Conservation (phyloP, 1,140 invertebrate genomes). For the Heliothis virescens region DNA sequence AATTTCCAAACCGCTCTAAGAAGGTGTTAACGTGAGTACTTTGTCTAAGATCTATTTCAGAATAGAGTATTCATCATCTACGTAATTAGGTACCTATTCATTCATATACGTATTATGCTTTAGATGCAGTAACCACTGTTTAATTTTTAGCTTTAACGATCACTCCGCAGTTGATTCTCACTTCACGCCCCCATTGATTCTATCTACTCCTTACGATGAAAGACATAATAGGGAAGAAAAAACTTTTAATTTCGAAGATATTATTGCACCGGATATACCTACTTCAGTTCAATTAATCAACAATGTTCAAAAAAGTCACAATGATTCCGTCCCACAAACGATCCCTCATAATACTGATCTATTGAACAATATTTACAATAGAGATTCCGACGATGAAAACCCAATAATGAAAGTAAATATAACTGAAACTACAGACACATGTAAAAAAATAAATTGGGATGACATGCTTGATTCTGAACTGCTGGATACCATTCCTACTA, state of each 20-base stretch:
- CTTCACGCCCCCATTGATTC: neutral
- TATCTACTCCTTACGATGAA: neutral
- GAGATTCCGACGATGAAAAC: neutral
- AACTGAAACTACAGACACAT: neutral
- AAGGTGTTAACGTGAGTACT: constrained; percentile 8
- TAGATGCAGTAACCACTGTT: neutral
- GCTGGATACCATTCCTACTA: constrained; percentile 48
- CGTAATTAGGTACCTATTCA: neutral
- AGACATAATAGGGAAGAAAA: neutral
- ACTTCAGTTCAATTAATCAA: constrained; percentile 25
- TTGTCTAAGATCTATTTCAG: neutral
- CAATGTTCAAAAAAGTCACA: neutral
- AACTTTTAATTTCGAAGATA: constrained; percentile 5
- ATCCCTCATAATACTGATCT: neutral
- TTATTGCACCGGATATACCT: neutral
- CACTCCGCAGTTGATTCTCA: neutral
- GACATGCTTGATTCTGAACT: constrained; percentile 71
- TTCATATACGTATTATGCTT: neutral
- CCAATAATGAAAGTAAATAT: neutral
- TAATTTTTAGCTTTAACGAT: neutral
- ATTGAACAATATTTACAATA: neutral
- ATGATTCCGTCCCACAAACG: constrained; percentile 24
- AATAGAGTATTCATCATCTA: too few species aligned
- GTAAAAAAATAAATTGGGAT: constrained; percentile 56
- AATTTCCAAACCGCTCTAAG: neutral